These are phyloP conservation scores for Malurus elegans DNA, from an alignment of 2,113 vertebrate genomes.

Conservation along the genomic window DNA sequence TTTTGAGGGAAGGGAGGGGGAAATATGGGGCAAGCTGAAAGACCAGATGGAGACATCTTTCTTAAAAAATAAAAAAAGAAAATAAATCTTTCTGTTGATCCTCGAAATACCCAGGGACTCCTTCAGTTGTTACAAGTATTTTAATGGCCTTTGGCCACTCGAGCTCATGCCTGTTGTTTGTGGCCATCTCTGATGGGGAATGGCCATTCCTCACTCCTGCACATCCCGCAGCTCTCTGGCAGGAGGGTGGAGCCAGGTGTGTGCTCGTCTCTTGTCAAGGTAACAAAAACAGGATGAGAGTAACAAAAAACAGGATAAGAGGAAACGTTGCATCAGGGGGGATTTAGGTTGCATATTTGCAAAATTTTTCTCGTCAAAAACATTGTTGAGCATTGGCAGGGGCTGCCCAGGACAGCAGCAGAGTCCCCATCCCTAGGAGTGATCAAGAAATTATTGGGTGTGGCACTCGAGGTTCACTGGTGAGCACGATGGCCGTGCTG, in stretches of 20 bases:
- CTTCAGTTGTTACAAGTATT: fast-evolving
- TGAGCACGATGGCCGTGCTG: fast-evolving
- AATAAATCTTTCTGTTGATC: background rate
- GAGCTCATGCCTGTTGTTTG: fast-evolving
- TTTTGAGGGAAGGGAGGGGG: background rate
- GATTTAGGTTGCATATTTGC: no score
- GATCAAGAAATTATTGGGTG: background rate
- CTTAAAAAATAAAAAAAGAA: background rate
- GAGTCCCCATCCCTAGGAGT: background rate
- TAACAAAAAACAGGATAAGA: background rate
- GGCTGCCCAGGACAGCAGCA: background rate
- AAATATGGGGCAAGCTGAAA: background rate
- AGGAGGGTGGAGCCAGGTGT: background rate
- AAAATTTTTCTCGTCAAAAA: background rate
- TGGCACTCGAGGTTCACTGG: background rate
- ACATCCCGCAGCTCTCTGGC: background rate
- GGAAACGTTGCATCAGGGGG: background rate
- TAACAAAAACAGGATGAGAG: background rate
- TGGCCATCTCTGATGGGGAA: background rate
- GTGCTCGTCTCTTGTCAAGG: background rate
- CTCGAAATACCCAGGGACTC: background rate
- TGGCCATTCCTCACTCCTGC: background rate
- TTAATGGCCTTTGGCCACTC: background rate
- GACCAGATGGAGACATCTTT: background rate
- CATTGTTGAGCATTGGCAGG: background rate